These are phyloP conservation scores for Eulemur macaco DNA, from an alignment of 2,113 vertebrate species.

Conservation along the genomic window DNA sequence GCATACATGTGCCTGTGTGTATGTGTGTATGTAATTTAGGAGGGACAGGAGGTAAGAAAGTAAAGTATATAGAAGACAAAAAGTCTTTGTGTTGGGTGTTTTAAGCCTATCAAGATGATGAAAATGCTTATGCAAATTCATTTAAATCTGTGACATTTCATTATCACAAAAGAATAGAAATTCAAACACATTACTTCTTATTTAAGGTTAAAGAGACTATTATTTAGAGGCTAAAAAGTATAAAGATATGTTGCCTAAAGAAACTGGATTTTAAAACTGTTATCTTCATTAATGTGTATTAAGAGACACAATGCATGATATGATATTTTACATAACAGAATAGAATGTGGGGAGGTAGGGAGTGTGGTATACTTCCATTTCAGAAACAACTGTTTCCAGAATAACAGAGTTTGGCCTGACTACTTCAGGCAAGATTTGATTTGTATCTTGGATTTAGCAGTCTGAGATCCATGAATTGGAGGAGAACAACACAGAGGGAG, in stretches of 20 bases:
- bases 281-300: not conserved
- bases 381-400: not conserved
- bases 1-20: not conserved
- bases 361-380: not conserved
- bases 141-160: not conserved
- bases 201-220: not conserved
- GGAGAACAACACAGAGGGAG: too few species aligned
- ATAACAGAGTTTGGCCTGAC: not conserved
- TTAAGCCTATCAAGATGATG: not conserved
- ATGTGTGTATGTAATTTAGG: not conserved
- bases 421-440: not conserved
- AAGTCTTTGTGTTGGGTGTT: not conserved
- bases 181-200: not conserved
- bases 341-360: fast-evolving
- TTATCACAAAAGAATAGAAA: not conserved
- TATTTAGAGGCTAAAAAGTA: not conserved
- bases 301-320: not conserved
- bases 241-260: not conserved
- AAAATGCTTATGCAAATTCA: not conserved
- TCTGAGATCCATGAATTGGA: not conserved
- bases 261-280: not conserved
- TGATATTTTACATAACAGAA: not conserved
- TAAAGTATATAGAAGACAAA: not conserved
- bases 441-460: not conserved
- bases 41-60: not conserved